phyloP scores from a whole-genome alignment of 2,888 invertebrate species.

The Notodonta ziczac region DNA sequence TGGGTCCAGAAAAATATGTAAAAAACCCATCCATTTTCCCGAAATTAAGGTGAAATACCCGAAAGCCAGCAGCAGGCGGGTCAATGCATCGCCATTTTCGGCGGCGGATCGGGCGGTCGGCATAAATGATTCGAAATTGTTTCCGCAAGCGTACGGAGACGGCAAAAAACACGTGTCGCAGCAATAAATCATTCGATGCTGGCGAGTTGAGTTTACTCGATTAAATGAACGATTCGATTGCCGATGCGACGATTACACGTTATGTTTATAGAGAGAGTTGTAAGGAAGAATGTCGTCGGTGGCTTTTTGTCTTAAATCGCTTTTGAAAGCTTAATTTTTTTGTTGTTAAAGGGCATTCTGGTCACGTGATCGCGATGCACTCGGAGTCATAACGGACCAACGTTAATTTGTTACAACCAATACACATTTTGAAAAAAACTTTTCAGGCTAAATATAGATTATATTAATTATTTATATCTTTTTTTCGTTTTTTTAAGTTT shows the following conservation, averaged over 20 bases:
- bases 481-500: too few species aligned
- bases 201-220: slow-evolving; percentile 77
- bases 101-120: slow-evolving; percentile 70
- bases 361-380: slow-evolving; percentile 26
- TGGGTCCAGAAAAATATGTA: slow-evolving; percentile 33
- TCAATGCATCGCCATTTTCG: slow-evolving; percentile 59
- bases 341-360: slow-evolving; percentile 41
- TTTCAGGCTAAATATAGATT: neutral
- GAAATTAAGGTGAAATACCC: slow-evolving; percentile 72
- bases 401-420: neutral
- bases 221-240: slow-evolving; percentile 79
- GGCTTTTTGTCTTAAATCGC: slow-evolving; percentile 60
- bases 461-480: too few species aligned
- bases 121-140: slow-evolving; percentile 82
- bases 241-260: slow-evolving; percentile 73
- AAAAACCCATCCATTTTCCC: slow-evolving; percentile 58
- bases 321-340: slow-evolving; percentile 51
- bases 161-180: slow-evolving; percentile 81
- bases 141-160: slow-evolving; percentile 71
- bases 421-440: neutral
- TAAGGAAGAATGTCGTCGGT: slow-evolving; percentile 74
- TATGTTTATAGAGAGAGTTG: slow-evolving; percentile 77
- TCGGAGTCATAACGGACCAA: slow-evolving; percentile 9
- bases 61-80: slow-evolving; percentile 52
- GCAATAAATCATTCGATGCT: slow-evolving; percentile 78